Evolutionary conservation across 2,113 vertebrate species (phyloP).

Genomic region (Gallinago undulata): DNA sequence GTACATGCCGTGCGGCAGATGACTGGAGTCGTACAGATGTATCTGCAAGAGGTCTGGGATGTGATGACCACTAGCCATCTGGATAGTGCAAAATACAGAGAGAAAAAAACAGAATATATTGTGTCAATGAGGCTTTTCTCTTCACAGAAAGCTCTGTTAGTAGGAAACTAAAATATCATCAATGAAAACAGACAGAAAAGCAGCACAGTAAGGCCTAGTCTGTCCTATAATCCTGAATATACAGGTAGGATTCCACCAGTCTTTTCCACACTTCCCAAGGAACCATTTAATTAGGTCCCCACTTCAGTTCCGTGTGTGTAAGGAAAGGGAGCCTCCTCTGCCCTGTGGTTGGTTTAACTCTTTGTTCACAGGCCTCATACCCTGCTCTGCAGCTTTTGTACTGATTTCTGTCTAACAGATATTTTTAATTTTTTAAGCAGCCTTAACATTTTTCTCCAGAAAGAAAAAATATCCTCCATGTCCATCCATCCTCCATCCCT

Average conservation of each 20-base stretch:
- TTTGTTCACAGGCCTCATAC: not conserved
- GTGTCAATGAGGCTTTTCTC: not conserved
- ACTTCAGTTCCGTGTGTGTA: not conserved
- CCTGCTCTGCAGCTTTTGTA: not conserved
- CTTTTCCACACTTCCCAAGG: not conserved
- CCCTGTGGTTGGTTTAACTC: accelerated
- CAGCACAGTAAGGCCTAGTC: not conserved
- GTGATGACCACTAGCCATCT: not conserved
- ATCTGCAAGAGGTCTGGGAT: not conserved
- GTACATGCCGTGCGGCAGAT: not conserved
- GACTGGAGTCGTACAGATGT: not conserved
- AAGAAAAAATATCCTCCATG: not conserved
- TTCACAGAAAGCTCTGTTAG: not conserved
- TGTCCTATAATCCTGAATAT: not conserved
- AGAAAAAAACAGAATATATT: not conserved
- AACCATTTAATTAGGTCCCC: not conserved
- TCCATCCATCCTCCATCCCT: not conserved
- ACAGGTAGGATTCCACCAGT: not conserved
- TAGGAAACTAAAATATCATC: not conserved
- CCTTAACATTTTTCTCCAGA: not conserved
- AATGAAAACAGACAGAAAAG: not conserved
- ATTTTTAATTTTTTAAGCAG: not conserved
- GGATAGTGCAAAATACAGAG: not conserved
- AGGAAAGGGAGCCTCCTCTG: not conserved
- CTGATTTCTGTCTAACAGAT: not conserved